phyloP scores from a whole-genome alignment of 1,140 invertebrate genomes.

The Penaeus chinensis region DNA sequence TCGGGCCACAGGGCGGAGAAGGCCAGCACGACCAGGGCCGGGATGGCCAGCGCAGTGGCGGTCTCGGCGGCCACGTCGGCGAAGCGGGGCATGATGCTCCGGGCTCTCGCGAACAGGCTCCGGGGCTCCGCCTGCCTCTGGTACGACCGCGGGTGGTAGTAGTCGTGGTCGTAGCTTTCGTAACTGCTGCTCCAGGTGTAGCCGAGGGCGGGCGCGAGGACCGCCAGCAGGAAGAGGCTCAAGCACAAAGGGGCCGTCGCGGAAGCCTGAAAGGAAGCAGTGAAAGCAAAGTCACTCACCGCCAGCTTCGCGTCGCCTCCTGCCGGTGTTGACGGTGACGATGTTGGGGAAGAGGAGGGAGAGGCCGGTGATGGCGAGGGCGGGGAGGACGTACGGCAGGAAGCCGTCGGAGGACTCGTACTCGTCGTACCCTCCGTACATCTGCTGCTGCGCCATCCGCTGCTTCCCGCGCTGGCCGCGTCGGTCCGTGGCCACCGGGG shows the following conservation, averaged over 20 bases:
- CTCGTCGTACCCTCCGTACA: background rate
- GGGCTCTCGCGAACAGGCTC: constrained; percentile 25
- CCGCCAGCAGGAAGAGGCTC: constrained; percentile 4
- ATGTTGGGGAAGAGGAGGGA: constrained; percentile 53
- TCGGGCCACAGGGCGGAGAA: constrained; percentile 42
- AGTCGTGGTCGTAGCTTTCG: constrained; percentile 6
- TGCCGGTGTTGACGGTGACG: constrained; percentile 34
- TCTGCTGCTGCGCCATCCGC: background rate
- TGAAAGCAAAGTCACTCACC: background rate
- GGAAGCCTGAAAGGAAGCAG: constrained; percentile 22
- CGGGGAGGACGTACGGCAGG: constrained; percentile 32
- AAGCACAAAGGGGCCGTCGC: background rate
- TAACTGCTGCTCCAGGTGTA: background rate
- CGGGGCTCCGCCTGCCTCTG: constrained; percentile 18
- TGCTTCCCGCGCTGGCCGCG: background rate
- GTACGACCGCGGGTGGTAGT: background rate
- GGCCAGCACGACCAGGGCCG: constrained; percentile 36
- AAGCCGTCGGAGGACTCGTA: constrained; percentile 5
- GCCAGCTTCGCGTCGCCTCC: constrained; percentile 24
- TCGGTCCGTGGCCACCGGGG: background rate
- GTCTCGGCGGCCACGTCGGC: constrained; percentile 31
- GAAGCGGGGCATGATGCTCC: constrained; percentile 45
- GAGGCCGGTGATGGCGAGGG: constrained; percentile 46
- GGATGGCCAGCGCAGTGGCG: constrained; percentile 14
- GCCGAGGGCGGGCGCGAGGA: constrained; percentile 1